phyloP scores from a whole-genome alignment of 1,140 invertebrate genomes.

The Antheraea mylitta region DNA sequence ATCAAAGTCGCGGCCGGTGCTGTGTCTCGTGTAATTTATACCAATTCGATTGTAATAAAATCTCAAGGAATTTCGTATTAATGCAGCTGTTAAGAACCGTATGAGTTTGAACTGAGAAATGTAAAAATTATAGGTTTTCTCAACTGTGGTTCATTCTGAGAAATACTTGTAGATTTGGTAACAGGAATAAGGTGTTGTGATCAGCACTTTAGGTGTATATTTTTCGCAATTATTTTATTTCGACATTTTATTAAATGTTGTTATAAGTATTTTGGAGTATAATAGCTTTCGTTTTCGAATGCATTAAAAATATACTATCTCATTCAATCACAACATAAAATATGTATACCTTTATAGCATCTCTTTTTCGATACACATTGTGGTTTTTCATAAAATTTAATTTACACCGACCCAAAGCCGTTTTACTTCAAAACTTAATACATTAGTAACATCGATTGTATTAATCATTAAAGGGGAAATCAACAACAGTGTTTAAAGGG shows the following conservation, averaged over 20 bases:
- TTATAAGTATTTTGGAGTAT: neutral
- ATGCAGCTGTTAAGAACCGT: neutral
- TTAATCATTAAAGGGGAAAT: neutral
- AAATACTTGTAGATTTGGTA: neutral
- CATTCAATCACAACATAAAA: too few species aligned
- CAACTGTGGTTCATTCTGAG: neutral
- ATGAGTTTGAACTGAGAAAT: neutral
- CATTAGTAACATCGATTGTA: too few species aligned
- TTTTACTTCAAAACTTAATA: too few species aligned
- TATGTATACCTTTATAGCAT: too few species aligned
- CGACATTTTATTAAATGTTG: neutral
- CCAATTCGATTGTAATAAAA: conserved; percentile 4
- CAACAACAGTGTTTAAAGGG: neutral
- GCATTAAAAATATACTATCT: too few species aligned
- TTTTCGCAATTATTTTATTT: neutral
- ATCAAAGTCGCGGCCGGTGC: neutral
- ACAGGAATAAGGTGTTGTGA: neutral
- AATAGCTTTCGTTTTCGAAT: neutral
- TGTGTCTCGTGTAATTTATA: neutral
- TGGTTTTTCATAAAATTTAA: too few species aligned
- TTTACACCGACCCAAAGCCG: too few species aligned
- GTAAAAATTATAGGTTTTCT: neutral
- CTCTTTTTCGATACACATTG: too few species aligned
- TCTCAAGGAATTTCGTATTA: neutral
- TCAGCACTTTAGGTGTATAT: neutral